Percentiles rank a stretch among this genome's conserved stretches.
Evolutionary conservation across 2,113 vertebrate species (phyloP).

Genomic region (Pomatorhinus ruficollis): DNA sequence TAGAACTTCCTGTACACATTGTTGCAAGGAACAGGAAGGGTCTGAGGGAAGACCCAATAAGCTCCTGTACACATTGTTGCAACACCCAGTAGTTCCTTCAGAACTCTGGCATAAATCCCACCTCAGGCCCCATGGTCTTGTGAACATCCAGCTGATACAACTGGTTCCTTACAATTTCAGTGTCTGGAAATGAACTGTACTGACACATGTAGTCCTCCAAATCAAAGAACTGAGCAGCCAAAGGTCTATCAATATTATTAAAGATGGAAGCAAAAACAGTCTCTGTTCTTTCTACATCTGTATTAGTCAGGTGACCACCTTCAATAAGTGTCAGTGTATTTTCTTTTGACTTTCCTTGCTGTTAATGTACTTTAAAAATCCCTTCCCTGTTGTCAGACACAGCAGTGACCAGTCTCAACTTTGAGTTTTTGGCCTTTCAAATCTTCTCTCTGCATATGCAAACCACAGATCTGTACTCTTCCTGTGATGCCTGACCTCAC

Average conservation of each 20-base stretch:
- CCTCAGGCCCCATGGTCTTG: background rate
- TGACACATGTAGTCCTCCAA: background rate
- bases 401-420: background rate
- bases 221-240: background rate
- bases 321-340: background rate
- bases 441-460: background rate
- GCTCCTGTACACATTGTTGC: accelerated
- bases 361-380: background rate
- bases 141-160: background rate
- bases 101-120: background rate
- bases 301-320: background rate
- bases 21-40: too few species aligned
- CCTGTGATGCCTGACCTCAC: accelerated
- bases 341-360: background rate
- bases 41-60: too few species aligned
- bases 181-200: background rate
- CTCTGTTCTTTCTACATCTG: background rate
- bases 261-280: background rate
- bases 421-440: background rate
- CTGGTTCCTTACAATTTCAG: background rate
- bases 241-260: background rate
- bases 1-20: too few species aligned
- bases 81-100: background rate
- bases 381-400: background rate
- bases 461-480: background rate